Evolutionary conservation across 1,140 invertebrate genomes (phyloP), one percentile per base, ranked within the genome.

Genomic region (Caenorhabditis latens): DNA sequence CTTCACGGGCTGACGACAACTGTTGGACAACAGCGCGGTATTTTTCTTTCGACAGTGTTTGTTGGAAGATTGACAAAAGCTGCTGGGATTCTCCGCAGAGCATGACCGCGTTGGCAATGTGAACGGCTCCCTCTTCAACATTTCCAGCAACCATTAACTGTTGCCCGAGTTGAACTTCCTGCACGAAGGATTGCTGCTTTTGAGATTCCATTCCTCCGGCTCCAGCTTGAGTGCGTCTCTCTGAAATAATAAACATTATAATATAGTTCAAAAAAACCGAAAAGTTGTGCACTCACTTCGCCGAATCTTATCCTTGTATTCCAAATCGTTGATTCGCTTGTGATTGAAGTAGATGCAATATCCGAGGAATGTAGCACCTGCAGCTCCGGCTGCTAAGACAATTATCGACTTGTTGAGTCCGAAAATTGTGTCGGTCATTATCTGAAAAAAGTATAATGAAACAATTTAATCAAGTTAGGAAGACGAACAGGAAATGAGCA

Each of bases 321-420:
- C 95, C 0, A 97, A 97, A 94, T 97, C 97, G 93, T 94, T 96
- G 90, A 97, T 95, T 88, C 97, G 95, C 93, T 98, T 96, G 89
- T 95, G 95, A 93, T 99, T 97, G 94, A 99, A 99, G 94, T 99
- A 99, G 91, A 98, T 95, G 93, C 97, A 99, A 93, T 99, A 99
- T 43, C 97, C 97, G 90, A 98, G 93, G 91, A 98, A 97, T 90
- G 92, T 92, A 43, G 96, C 95, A 19, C 96, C 96, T 86, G 96
- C 96, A 84, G 98, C 95, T 40, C 96, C 97, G 50, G 96, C 96
- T 87, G 96, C 85, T 43, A 86, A 57, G 8, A 71, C 88, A 53
- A 83, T 24, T 42, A 87, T 88, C 16, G 85, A 75, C 19, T 82
- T 87, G 46, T 83, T 84, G 53, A 86, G 46, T 19, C 86, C 86